phyloP scores from a whole-genome alignment of 2,888 invertebrate genomes.

The Sarcophaga variegata region DNA sequence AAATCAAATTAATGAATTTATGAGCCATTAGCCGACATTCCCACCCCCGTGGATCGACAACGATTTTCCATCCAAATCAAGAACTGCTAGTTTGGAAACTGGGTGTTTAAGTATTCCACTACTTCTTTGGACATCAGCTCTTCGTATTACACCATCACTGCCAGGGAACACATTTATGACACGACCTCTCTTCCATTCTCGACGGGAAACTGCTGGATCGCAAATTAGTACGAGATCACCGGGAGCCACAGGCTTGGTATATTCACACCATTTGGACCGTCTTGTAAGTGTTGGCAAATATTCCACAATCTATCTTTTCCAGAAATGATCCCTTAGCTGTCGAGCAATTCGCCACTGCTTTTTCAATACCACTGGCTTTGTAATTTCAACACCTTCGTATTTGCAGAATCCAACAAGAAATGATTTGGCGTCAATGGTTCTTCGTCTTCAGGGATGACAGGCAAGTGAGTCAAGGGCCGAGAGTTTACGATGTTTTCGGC shows the following conservation, averaged over 20 bases:
- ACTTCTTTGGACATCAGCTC: constrained; percentile 61
- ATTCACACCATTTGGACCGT: background rate
- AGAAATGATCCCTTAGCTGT: too few species aligned
- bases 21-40: background rate
- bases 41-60: constrained; percentile 35
- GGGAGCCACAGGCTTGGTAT: background rate
- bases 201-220: background rate
- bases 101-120: constrained; percentile 69
- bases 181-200: background rate
- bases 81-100: constrained; percentile 73
- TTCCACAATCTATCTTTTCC: constrained; percentile 10
- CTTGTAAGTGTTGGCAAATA: constrained; percentile 30
- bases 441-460: background rate
- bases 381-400: background rate
- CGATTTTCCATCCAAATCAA: constrained; percentile 76
- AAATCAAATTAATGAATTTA: background rate
- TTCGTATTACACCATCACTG: constrained; percentile 44
- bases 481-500: too few species aligned
- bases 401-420: background rate
- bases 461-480: too few species aligned
- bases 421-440: constrained; percentile 15
- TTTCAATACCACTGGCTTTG: background rate
- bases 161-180: background rate
- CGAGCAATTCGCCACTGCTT: constrained; percentile 16
- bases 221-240: constrained; percentile 11